Percentiles rank a stretch among this genome's conserved stretches.
phyloP scores from a whole-genome alignment of 2,113 vertebrate genomes.

The Passer montanus region DNA sequence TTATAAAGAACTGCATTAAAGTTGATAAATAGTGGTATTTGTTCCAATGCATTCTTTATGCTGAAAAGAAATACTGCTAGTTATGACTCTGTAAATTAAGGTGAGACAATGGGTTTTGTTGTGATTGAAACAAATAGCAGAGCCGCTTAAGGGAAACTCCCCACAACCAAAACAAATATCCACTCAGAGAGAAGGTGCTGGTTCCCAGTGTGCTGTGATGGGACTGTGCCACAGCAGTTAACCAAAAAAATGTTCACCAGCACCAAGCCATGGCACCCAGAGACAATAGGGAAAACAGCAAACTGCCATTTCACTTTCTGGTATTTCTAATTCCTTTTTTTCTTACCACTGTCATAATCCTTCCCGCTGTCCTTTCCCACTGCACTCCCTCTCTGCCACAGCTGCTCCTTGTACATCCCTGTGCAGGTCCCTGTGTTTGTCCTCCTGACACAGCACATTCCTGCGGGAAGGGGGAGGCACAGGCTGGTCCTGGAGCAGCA shows the following conservation, averaged over 20 bases:
- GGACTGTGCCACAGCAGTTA: not conserved
- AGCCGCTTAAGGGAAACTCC: constrained; percentile 16
- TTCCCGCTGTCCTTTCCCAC: not conserved
- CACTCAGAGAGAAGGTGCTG: not conserved
- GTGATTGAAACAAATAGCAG: constrained; percentile 68
- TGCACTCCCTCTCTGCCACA: not conserved
- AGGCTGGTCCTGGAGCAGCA: not conserved
- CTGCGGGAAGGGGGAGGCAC: not conserved
- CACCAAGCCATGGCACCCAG: constrained; percentile 19
- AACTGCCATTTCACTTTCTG: constrained; percentile 37
- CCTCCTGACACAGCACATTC: not conserved
- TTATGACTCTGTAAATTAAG: constrained; percentile 73
- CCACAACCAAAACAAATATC: not conserved
- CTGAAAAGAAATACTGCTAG: constrained; percentile 62
- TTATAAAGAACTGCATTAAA: constrained; percentile 67
- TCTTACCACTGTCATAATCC: not conserved
- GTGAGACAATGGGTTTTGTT: constrained; percentile 55
- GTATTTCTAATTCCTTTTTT: constrained; percentile 37
- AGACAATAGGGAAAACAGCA: constrained; percentile 16
- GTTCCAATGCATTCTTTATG: constrained; percentile 61
- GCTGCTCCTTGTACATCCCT: not conserved
- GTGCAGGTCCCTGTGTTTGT: not conserved
- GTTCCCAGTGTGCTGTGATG: not conserved
- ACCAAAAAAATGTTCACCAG: constrained; percentile 39
- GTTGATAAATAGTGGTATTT: constrained; percentile 70